Conservation (phyloP, 2,113 vertebrate genomes). For the Andinoacara biseriatus region DNA sequence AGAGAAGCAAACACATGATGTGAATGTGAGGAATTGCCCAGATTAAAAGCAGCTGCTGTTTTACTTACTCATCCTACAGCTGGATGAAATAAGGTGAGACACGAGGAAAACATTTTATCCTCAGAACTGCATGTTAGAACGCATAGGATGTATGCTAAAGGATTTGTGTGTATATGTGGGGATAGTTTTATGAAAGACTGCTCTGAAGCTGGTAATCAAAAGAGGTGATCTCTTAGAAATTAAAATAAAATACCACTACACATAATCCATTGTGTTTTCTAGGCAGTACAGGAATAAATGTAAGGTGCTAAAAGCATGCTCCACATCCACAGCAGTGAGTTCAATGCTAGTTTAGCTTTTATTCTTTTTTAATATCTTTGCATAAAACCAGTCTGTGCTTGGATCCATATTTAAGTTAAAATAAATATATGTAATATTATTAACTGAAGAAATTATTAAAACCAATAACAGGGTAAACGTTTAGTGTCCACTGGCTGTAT, state of each 20-base stretch:
- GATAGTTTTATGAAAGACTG: not conserved
- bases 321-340: not conserved
- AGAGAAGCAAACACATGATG: not conserved
- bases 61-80: not conserved
- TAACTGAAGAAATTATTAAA: not conserved
- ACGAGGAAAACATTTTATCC: not conserved
- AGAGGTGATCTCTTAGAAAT: not conserved
- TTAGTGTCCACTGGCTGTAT: not conserved
- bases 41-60: not conserved
- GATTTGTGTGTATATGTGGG: not conserved
- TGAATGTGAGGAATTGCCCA: conserved; percentile 10
- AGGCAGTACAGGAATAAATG: not conserved
- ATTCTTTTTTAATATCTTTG: not conserved
- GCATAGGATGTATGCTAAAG: not conserved
- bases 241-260: not conserved
- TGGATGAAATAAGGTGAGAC: not conserved
- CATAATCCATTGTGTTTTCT: not conserved
- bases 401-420: not conserved
- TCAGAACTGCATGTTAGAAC: not conserved
- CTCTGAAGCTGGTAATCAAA: not conserved
- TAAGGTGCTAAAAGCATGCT: not conserved
- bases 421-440: not conserved
- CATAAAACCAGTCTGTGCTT: not conserved
- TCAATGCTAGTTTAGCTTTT: not conserved
- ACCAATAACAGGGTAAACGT: not conserved